Evolutionary conservation across 2,797 vertebrate genomes (phyloP).

Genomic region (Anableps anableps): DNA sequence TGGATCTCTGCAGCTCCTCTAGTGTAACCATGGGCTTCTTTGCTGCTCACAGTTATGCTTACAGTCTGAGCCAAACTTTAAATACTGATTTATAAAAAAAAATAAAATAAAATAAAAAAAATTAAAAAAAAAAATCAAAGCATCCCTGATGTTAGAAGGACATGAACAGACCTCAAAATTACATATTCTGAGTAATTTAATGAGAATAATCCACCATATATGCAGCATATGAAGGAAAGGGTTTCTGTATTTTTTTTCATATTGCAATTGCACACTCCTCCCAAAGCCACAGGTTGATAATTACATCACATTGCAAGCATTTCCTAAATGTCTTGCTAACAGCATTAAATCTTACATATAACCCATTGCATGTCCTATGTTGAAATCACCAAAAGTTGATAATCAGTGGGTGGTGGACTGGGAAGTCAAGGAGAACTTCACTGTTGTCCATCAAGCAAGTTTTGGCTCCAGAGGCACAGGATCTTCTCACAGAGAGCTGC

Average conservation of each 20-base stretch:
- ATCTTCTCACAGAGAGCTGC: conserved; percentile 77
- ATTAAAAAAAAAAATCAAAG: too few relatives aligned
- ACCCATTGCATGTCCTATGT: conserved; percentile 39
- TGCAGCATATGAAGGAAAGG: neutral
- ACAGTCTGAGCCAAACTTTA: too few relatives aligned
- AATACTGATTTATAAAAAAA: too few relatives aligned
- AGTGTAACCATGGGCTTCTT: too few relatives aligned
- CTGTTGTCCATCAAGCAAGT: conserved; percentile 54
- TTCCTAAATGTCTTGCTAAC: conserved; percentile 52
- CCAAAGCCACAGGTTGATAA: conserved; percentile 40
- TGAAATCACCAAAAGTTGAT: conserved; percentile 50
- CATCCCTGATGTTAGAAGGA: too few relatives aligned
- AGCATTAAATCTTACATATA: conserved; percentile 54
- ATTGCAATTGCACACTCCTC: conserved; percentile 22
- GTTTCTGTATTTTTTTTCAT: neutral
- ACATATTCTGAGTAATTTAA: neutral
- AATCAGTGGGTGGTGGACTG: conserved; percentile 58
- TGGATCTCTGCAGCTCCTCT: too few relatives aligned
- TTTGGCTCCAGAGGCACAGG: conserved; percentile 70
- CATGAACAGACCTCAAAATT: too few relatives aligned
- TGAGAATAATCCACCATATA: neutral
- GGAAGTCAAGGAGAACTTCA: conserved; percentile 44
- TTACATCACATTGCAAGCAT: conserved; percentile 38
- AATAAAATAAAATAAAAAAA: too few relatives aligned
- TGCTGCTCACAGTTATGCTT: too few relatives aligned